phyloP scores from a whole-genome alignment of 2,797 vertebrate species.

The Amblyopsis hoosieri region DNA sequence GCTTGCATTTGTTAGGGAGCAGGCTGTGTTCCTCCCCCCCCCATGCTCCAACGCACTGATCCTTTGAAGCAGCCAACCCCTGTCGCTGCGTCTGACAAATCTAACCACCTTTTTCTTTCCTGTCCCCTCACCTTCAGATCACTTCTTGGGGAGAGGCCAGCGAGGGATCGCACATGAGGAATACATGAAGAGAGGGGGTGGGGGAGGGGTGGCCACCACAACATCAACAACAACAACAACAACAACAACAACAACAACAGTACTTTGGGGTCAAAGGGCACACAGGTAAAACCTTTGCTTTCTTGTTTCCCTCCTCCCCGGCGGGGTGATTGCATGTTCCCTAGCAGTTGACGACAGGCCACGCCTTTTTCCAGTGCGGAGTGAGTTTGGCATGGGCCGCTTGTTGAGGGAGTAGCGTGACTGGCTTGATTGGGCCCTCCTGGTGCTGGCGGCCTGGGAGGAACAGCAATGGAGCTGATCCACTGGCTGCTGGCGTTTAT shows the following conservation, averaged over 20 bases:
- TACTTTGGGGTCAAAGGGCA: conserved; percentile 60
- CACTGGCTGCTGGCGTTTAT: conserved; percentile 77
- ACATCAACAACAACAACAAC: conserved; percentile 40
- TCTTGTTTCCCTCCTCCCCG: conserved; percentile 28
- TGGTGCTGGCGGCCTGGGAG: conserved; percentile 55
- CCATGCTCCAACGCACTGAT: conserved; percentile 55
- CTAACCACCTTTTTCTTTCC: conserved; percentile 51
- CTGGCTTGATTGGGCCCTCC: conserved; percentile 69
- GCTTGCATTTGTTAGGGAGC: neutral
- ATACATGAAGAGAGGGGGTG: conserved; percentile 78
- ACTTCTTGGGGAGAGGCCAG: conserved; percentile 53
- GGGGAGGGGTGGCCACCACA: conserved; percentile 67
- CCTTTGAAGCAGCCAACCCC: conserved; percentile 68
- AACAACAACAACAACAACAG: conserved; percentile 43
- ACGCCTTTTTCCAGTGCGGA: conserved; percentile 8
- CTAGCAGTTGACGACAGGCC: neutral
- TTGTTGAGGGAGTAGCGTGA: conserved; percentile 53
- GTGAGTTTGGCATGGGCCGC: conserved; percentile 48
- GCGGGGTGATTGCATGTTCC: conserved; percentile 13
- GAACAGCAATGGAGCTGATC: conserved; percentile 58
- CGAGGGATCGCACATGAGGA: conserved; percentile 64
- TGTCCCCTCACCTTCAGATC: conserved; percentile 64
- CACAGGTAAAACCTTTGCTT: conserved; percentile 67
- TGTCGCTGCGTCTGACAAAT: conserved; percentile 62
- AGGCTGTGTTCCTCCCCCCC: neutral